These are phyloP conservation scores for Tethya wilhelma DNA, from an alignment of 37 sponge, comb jelly and placozoan species.

Conservation along the genomic window DNA sequence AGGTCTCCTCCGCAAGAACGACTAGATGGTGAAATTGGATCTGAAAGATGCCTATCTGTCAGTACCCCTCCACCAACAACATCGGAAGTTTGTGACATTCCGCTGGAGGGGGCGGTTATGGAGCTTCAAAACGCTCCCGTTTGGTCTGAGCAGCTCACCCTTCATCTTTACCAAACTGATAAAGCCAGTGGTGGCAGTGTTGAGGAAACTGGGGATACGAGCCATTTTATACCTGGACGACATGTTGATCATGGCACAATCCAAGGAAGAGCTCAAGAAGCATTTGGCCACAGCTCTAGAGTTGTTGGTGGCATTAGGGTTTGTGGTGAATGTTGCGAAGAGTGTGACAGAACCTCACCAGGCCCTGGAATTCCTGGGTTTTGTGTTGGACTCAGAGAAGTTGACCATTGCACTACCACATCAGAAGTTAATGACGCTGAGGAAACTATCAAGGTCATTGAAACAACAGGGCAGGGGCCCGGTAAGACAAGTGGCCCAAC, in stretches of 20 bases:
- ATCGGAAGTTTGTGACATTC: constrained; percentile 32
- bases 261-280: constrained; percentile 5
- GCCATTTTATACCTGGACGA: constrained; percentile 47
- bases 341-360: constrained; percentile 11
- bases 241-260: constrained; percentile 51
- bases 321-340: constrained; percentile 27
- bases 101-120: constrained; percentile 18
- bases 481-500: too few species aligned
- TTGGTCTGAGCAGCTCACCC: constrained; percentile 54
- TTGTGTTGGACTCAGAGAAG: constrained; percentile 26
- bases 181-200: constrained; percentile 48
- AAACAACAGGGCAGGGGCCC: too few species aligned
- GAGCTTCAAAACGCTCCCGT: constrained; percentile 35
- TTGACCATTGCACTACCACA: constrained; percentile 48
- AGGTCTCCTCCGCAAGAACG: neutral
- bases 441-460: too few species aligned
- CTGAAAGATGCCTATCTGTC: constrained; percentile 38
- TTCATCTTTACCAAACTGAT: constrained; percentile 25
- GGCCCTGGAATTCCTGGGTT: constrained; percentile 42
- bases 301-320: constrained; percentile 18
- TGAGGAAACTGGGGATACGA: constrained; percentile 29
- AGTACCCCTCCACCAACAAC: constrained; percentile 5
- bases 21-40: constrained; percentile 23
- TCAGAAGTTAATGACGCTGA: constrained; percentile 12
- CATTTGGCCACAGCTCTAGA: constrained; percentile 4